Percentiles rank a stretch among this genome's conserved stretches.
Evolutionary conservation across 2,888 invertebrate genomes (phyloP).

Genomic region (Smittia aterrima): DNA sequence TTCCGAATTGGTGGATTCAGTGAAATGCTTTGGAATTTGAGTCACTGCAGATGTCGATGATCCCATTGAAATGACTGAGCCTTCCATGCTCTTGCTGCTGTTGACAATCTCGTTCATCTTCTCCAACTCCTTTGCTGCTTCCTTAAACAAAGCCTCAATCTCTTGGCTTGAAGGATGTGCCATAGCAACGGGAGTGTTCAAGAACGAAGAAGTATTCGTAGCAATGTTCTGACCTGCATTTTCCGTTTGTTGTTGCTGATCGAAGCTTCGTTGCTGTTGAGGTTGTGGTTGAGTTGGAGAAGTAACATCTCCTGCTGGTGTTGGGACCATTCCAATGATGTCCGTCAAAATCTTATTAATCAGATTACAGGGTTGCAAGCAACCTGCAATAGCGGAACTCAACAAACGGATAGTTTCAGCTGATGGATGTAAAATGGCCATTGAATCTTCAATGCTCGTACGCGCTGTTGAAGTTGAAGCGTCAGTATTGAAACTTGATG

Average conservation of each 20-base stretch:
- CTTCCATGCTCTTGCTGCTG: not conserved
- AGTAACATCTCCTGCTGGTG: not conserved
- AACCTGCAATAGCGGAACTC: constrained; percentile 19
- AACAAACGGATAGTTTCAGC: constrained; percentile 29
- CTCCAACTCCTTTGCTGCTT: constrained; percentile 39
- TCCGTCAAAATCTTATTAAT: constrained; percentile 34
- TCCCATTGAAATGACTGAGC: not conserved
- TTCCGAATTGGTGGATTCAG: constrained; percentile 19
- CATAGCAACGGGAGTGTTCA: not conserved
- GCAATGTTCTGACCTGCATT: not conserved
- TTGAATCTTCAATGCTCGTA: not conserved
- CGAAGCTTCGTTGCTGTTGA: not conserved
- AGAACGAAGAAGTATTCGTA: constrained; percentile 33
- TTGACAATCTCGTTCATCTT: constrained; percentile 38
- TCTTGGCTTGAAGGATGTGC: constrained; percentile 2
- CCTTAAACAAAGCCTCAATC: constrained; percentile 34
- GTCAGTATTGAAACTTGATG: not conserved
- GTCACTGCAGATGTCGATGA: constrained; percentile 12
- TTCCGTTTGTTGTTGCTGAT: constrained; percentile 16
- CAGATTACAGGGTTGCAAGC: constrained; percentile 37
- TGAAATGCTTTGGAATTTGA: not conserved
- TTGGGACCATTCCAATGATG: constrained; percentile 29
- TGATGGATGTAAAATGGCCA: constrained; percentile 3
- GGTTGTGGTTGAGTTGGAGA: not conserved
- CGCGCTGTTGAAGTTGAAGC: not conserved